phyloP scores from a whole-genome alignment of 2,797 vertebrate genomes.

The Trematomus bernacchii region DNA sequence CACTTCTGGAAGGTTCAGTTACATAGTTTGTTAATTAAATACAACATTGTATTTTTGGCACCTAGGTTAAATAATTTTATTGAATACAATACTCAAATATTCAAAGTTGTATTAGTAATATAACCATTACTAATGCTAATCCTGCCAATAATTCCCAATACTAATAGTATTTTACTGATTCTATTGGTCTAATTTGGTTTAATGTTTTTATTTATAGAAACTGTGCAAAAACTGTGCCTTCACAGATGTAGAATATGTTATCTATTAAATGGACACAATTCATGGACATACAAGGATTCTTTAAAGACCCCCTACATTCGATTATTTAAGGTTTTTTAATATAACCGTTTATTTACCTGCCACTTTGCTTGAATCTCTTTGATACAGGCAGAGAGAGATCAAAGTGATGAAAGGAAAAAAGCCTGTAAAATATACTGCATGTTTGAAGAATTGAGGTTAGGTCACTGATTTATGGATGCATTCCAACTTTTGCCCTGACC shows the following conservation, averaged over 20 bases:
- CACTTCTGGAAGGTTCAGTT: not conserved
- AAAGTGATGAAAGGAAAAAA: slow-evolving; percentile 25
- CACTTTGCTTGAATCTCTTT: not conserved
- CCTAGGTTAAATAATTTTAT: not conserved
- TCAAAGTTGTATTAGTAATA: not conserved
- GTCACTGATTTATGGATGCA: slow-evolving; percentile 28
- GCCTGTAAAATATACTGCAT: slow-evolving; percentile 9
- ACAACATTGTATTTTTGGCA: not conserved
- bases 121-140: not conserved
- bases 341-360: not conserved
- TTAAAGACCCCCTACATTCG: not conserved
- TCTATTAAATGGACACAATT: not conserved
- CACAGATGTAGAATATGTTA: not conserved
- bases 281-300: not conserved
- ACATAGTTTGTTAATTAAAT: not conserved
- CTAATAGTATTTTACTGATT: too few relatives aligned
- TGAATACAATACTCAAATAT: not conserved
- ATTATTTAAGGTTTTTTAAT: not conserved
- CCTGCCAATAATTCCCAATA: too few relatives aligned
- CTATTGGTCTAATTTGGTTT: not conserved
- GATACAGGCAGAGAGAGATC: not conserved
- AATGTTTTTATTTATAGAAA: not conserved
- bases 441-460: slow-evolving; percentile 24
- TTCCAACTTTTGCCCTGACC: slow-evolving; percentile 31
- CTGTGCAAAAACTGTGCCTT: not conserved